Percentiles rank a stretch among this genome's conserved stretches.
These are phyloP conservation scores for Sylvia borin DNA, from an alignment of 2,797 vertebrate genomes.

Conservation along the genomic window DNA sequence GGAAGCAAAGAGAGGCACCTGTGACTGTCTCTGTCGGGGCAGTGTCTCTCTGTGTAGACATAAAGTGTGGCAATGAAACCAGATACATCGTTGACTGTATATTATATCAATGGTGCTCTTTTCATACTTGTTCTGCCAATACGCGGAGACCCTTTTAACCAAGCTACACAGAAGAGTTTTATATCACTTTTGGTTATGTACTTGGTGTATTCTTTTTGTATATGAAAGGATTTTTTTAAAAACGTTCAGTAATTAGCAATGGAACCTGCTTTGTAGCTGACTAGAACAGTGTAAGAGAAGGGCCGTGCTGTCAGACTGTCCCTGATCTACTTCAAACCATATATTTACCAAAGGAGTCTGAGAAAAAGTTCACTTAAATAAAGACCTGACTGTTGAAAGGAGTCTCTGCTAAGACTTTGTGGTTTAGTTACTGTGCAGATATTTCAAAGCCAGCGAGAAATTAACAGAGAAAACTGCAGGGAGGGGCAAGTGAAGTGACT, in stretches of 20 bases:
- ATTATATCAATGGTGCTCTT: slow-evolving; percentile 73
- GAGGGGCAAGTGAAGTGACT: neutral
- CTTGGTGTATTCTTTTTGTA: slow-evolving; percentile 72
- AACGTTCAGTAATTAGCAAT: slow-evolving; percentile 46
- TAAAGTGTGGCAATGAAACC: slow-evolving; percentile 33
- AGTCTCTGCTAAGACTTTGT: slow-evolving; percentile 53
- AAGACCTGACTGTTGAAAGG: slow-evolving; percentile 53
- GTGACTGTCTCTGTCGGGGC: slow-evolving; percentile 10
- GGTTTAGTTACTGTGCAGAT: slow-evolving; percentile 39
- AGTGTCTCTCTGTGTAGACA: slow-evolving; percentile 21
- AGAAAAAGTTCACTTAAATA: slow-evolving; percentile 49
- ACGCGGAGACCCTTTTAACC: slow-evolving; percentile 67
- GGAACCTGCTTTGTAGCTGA: slow-evolving; percentile 59
- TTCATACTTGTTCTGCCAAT: slow-evolving; percentile 74
- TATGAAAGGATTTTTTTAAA: slow-evolving; percentile 73
- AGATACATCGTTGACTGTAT: slow-evolving; percentile 55
- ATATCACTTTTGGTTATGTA: slow-evolving; percentile 72
- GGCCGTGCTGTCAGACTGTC: slow-evolving; percentile 42
- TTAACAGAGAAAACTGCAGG: neutral
- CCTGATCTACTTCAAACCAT: slow-evolving; percentile 57
- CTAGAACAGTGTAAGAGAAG: slow-evolving; percentile 42
- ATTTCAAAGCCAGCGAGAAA: slow-evolving; percentile 14
- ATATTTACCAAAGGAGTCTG: slow-evolving; percentile 66
- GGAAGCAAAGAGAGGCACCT: slow-evolving; percentile 12
- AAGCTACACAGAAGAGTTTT: slow-evolving; percentile 71